Conservation (phyloP, 2,113 vertebrate genomes). For the Galbula dea region DNA sequence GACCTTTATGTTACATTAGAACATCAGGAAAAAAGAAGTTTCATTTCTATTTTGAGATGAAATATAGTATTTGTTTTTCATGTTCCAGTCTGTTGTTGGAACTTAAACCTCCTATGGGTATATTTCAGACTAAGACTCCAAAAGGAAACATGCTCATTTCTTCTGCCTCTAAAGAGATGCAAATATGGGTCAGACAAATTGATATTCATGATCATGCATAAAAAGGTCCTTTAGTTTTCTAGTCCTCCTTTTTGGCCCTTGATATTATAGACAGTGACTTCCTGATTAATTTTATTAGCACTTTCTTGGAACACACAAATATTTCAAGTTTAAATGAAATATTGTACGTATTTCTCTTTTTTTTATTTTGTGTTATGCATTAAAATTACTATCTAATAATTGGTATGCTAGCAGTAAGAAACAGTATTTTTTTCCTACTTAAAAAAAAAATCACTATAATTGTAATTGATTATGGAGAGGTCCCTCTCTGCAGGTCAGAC, state of each 20-base stretch:
- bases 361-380: neutral
- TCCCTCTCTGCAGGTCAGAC: neutral
- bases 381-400: neutral
- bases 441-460: too few relatives aligned
- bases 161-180: neutral
- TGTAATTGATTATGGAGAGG: neutral
- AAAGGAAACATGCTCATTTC: neutral
- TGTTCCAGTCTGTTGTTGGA: neutral
- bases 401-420: neutral
- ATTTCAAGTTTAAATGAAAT: neutral
- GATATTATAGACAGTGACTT: neutral
- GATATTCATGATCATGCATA: neutral
- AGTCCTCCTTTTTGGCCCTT: neutral
- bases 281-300: neutral
- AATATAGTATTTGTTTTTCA: neutral
- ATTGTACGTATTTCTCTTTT: neutral
- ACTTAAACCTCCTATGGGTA: neutral
- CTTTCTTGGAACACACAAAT: neutral
- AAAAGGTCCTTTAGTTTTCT: neutral
- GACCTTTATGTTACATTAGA: slow-evolving; percentile 2
- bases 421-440: accelerated
- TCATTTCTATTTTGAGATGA: neutral
- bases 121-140: neutral
- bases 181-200: neutral
- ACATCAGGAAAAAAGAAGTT: neutral